Percentiles rank a stretch among this genome's conserved stretches.
Conservation (phyloP, 2,888 invertebrate genomes). For the Eustalomyia histrio region DNA sequence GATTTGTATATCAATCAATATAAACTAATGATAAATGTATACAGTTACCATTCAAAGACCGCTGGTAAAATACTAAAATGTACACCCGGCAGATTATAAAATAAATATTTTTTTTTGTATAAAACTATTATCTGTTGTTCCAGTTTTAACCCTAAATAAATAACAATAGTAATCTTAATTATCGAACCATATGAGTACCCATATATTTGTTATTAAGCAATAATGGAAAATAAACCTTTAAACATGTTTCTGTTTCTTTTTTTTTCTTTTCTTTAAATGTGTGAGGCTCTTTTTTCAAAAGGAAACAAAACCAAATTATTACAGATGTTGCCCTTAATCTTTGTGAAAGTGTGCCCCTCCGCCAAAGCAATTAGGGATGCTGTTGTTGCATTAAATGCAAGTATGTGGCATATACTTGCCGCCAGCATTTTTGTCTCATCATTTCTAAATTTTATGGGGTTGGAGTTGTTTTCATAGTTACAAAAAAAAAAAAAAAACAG, state of each 20-base stretch:
- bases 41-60: too few relatives aligned
- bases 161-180: background rate
- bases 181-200: background rate
- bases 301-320: background rate
- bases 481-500: too few relatives aligned
- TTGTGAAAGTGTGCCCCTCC: slow-evolving; percentile 33
- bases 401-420: background rate
- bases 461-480: background rate
- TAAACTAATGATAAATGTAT: too few relatives aligned
- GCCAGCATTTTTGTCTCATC: background rate
- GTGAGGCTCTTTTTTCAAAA: background rate
- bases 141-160: background rate
- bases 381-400: background rate
- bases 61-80: too few relatives aligned
- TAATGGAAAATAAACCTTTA: background rate
- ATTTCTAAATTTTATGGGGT: background rate
- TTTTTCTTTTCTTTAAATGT: background rate
- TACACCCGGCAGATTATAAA: too few relatives aligned
- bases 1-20: too few relatives aligned
- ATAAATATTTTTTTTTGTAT: too few relatives aligned
- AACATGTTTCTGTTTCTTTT: too few relatives aligned
- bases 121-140: background rate
- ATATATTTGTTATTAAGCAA: background rate
- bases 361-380: slow-evolving; percentile 19
- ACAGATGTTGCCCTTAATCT: background rate